Evolutionary conservation across 2,797 vertebrate species (phyloP), one percentile per base, ranked within the genome.

Genomic region (Molothrus aeneus): DNA sequence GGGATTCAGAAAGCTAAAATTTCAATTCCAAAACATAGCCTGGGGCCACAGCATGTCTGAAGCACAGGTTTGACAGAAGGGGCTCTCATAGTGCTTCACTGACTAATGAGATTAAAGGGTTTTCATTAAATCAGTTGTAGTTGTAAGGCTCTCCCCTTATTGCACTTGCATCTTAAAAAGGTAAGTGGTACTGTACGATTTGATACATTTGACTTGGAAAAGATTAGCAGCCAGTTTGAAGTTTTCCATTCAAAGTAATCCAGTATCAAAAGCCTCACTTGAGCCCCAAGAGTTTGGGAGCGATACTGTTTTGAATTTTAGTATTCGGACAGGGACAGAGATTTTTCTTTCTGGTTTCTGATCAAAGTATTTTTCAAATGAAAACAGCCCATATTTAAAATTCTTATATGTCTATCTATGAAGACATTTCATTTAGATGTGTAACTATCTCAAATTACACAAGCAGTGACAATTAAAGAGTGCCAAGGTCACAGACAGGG

Each of bases 101-200:
- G 64, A 79, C 93, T 95, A 95, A 96, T 92, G 88, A 88, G 93
- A 96, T 97, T 95, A 96, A 94, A 95, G 88, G 73, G 90, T 79
- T 95, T 93, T 92, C 95, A 80, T 96, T 95, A 95, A 88, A 88
- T 86, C 83, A 70, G 86, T 90, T 95, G 91, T 84, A 95, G 92
- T 93, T 92, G 79, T 90, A 94, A 93, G 91, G 81, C 42, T 95
- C 93, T 94, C 84, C 61, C 91, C 74, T 74, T 89, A 94, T 72
- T 95, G 84, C 86, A 85, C 88, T 92, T 80, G 86, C 90, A 96
- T 96, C 91, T 92, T 79, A 88, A 95, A 95, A 94, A 92, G 77
- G 54, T 68, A 94, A 87, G 63, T 61, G 43, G 45, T 93, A 79
- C 83, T 88, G 47, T 88, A 93, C 2, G 0, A 84, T 90, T 94